Evolutionary conservation across 2,888 invertebrate genomes (phyloP), one percentile per base, ranked within the genome.

Genomic region (Cyclophora punctaria): DNA sequence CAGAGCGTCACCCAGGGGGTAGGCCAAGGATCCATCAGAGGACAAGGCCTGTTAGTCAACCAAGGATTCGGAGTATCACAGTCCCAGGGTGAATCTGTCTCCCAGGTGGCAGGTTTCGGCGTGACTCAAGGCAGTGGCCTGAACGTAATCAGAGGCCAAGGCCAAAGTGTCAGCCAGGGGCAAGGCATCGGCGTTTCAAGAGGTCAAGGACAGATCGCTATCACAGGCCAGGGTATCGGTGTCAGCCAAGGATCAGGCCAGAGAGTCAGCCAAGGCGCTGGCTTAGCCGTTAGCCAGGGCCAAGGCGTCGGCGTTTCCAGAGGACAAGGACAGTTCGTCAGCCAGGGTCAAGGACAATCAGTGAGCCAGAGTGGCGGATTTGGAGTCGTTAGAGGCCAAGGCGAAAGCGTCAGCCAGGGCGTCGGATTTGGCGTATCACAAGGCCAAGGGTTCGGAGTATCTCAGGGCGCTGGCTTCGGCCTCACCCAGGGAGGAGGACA

Each of bases 321-420:
- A 33, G 62, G 64, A 4, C 57, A 56, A 42, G 69, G 71, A 0
- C 57, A 62, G 7, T 53, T 49, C 4, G 41, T 63, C n/a, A 57
- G 51, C 37, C 61, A 60, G 43, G 63, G 62, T 0, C 56, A 58
- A 34, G 63, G 52, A 0, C 45, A 57, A 4, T 52, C 46, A 35
- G 44, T 50, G 2, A 45, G 34, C 20, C 46, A 35, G 4, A 59
- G 55, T 0, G 50, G 53, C 54, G 44, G 44, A 34, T 44, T 44
- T 44, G 44, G 44, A 20, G 44, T 44, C 6, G 44, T 20, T 34
- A 20, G 34, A 44, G 4, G 46, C 54, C 65, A 62, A 53, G 61
- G 61, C 34, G 51, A 52, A 5, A 59, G 56, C n/a, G 46, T 48
- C 2, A 7, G 48, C 35, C 52, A 54, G 48, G 57, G 55, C 34